A percentile compares a stretch with the other conserved stretches of the same genome.
phyloP scores from a whole-genome alignment of 2,888 invertebrate genomes.

The Lysandra coridon region DNA sequence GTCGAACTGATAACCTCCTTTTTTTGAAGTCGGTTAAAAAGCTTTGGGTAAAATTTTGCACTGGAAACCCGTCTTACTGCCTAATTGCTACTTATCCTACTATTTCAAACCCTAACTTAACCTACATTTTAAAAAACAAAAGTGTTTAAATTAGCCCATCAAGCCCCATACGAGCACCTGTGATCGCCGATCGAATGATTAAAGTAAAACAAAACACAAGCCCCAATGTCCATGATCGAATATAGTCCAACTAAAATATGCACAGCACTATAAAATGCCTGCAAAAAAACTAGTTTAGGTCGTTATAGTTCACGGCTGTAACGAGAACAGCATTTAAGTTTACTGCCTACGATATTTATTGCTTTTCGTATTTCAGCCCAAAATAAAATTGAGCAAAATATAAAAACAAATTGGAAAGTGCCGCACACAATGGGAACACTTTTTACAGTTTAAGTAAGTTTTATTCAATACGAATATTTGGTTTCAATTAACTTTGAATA shows the following conservation, averaged over 20 bases:
- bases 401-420: slow-evolving; percentile 10
- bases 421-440: slow-evolving; percentile 3
- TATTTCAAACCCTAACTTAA: neutral
- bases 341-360: slow-evolving; percentile 32
- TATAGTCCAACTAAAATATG: neutral
- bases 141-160: neutral
- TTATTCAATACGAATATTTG: slow-evolving; percentile 29
- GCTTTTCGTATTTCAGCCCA: slow-evolving; percentile 32
- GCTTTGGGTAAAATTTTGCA: too few species aligned
- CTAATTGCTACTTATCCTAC: too few species aligned
- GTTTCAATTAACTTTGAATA: slow-evolving; percentile 23
- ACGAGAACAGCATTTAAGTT: slow-evolving; percentile 34
- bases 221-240: neutral
- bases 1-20: too few species aligned
- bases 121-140: neutral
- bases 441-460: slow-evolving; percentile 29
- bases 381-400: slow-evolving; percentile 28
- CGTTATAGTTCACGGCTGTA: slow-evolving; percentile 34
- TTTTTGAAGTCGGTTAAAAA: too few species aligned
- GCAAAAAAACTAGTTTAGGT: slow-evolving; percentile 31
- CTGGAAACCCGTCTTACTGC: too few species aligned
- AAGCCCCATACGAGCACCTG: too few species aligned
- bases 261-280: neutral
- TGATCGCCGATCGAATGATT: too few species aligned
- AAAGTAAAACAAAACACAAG: neutral